These are phyloP conservation scores for Patella ulyssiponensis DNA, from an alignment of 2,888 invertebrate species.

Conservation along the genomic window DNA sequence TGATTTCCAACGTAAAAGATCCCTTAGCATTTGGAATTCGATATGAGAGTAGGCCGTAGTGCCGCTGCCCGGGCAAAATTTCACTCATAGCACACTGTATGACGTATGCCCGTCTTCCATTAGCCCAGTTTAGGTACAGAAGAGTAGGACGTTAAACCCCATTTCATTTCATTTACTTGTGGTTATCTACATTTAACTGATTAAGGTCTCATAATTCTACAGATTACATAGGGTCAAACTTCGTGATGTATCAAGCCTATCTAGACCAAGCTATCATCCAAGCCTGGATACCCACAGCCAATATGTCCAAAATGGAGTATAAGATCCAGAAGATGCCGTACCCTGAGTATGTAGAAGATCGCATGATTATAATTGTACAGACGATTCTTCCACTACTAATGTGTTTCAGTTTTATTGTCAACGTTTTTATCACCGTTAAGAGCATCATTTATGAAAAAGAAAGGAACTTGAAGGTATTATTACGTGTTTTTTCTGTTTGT, in stretches of 20 bases:
- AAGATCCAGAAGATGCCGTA: constrained; percentile 80
- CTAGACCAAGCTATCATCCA: constrained; percentile 74
- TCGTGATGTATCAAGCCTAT: constrained; percentile 78
- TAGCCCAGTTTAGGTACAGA: too few relatives aligned
- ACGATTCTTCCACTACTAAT: constrained; percentile 83
- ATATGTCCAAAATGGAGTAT: constrained; percentile 71
- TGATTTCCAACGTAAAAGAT: too few relatives aligned
- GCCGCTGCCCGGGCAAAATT: too few relatives aligned
- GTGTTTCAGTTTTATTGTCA: constrained; percentile 85
- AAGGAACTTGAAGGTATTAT: constrained; percentile 70
- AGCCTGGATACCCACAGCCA: constrained; percentile 26
- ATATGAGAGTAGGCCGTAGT: too few relatives aligned
- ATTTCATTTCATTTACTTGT: too few relatives aligned
- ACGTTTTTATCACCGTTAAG: constrained; percentile 84
- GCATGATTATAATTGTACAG: constrained; percentile 79
- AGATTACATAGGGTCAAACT: constrained; percentile 80
- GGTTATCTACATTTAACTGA: too few relatives aligned
- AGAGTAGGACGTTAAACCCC: too few relatives aligned
- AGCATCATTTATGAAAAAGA: constrained; percentile 84
- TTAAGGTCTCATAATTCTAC: constrained; percentile 35
- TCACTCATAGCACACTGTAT: too few relatives aligned
- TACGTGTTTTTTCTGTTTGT: too few relatives aligned
- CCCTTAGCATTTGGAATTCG: too few relatives aligned
- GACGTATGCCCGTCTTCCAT: too few relatives aligned
- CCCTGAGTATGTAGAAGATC: constrained; percentile 80